Evolutionary conservation across 2,888 invertebrate genomes (phyloP).

Genomic region (Griposia aprilina): DNA sequence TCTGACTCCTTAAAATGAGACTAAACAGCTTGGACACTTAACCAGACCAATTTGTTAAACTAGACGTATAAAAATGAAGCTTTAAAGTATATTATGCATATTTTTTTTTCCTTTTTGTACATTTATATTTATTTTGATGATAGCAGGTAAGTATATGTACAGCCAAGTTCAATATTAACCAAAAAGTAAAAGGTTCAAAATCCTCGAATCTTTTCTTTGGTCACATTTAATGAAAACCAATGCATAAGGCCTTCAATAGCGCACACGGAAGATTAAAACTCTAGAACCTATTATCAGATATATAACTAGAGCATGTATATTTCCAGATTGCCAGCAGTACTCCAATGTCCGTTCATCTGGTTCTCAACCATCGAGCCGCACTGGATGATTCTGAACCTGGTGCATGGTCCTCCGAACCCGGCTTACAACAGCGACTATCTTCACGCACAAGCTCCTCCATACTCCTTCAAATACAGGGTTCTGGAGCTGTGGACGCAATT

Average conservation of each 20-base stretch:
- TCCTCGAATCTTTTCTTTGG: neutral
- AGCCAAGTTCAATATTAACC: neutral
- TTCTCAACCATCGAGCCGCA: slow-evolving; percentile 72
- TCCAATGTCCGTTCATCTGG: slow-evolving; percentile 77
- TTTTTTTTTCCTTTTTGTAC: neutral
- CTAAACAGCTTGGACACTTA: neutral
- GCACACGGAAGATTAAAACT: neutral
- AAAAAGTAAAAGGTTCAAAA: neutral
- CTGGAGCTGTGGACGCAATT: slow-evolving; percentile 32
- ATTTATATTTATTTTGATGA: neutral
- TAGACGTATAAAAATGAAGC: neutral
- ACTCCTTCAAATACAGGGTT: slow-evolving; percentile 69
- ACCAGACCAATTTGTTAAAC: neutral
- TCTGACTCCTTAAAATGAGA: no score
- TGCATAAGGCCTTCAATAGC: neutral
- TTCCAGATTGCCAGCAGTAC: slow-evolving; percentile 73
- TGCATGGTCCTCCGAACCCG: slow-evolving; percentile 72
- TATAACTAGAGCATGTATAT: neutral
- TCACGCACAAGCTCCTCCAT: slow-evolving; percentile 63
- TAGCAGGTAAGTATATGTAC: neutral
- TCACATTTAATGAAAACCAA: neutral
- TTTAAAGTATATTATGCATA: neutral
- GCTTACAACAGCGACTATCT: slow-evolving; percentile 67
- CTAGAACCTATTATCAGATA: neutral
- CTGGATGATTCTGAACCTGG: slow-evolving; percentile 65